Evolutionary conservation across 2,888 invertebrate species (phyloP).

Genomic region (Pteria penguin): DNA sequence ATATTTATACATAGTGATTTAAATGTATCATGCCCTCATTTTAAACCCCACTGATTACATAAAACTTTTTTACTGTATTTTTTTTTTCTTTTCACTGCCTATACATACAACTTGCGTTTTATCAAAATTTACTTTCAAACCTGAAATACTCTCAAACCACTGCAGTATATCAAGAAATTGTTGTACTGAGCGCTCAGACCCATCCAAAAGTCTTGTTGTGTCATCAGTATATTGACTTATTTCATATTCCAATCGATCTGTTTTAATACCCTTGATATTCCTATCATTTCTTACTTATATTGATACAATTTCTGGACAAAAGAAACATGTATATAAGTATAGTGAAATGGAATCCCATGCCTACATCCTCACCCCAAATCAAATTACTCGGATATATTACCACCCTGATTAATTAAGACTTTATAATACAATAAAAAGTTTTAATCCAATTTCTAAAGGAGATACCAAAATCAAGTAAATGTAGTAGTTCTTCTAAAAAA

Average conservation of each 20-base stretch:
- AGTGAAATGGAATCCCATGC: conserved; percentile 19
- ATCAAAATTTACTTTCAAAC: background rate
- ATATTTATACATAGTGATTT: background rate
- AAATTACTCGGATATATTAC: conserved; percentile 15
- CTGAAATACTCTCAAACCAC: background rate
- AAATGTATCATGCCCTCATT: background rate
- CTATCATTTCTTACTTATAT: conserved; percentile 14
- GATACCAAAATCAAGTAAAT: background rate
- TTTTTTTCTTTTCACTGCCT: background rate
- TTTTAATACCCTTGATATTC: conserved; percentile 13
- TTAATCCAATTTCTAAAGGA: background rate
- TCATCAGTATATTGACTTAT: conserved; percentile 27
- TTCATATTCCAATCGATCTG: conserved; percentile 1
- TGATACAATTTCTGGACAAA: conserved; percentile 21
- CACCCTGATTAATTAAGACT: background rate
- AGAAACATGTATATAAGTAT: conserved; percentile 13
- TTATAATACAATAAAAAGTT: background rate
- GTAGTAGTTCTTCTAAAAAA: background rate
- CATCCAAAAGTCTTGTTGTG: conserved; percentile 24
- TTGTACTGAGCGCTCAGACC: conserved; percentile 8
- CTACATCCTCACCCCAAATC: conserved; percentile 8
- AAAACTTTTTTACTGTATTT: background rate
- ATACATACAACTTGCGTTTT: conserved; percentile 11
- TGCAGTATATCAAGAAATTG: background rate
- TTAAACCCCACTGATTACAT: background rate